Evolutionary conservation across 2,797 vertebrate species (phyloP).

Genomic region (Urosaurus nigricauda): DNA sequence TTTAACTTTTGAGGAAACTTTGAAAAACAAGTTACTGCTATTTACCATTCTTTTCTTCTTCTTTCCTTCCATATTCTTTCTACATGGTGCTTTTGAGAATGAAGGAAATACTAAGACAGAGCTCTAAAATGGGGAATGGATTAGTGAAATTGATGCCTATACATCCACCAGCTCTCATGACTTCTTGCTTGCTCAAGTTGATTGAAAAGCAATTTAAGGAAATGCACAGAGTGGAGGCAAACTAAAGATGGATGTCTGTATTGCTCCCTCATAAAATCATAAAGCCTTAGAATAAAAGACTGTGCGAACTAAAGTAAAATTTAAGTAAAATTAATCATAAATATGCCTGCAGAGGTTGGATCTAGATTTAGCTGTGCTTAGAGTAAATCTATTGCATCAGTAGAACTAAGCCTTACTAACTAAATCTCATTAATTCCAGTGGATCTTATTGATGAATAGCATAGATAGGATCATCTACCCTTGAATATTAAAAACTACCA

Average conservation of each 20-base stretch:
- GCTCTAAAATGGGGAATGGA: not conserved
- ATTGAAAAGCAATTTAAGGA: not conserved
- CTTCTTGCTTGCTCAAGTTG: not conserved
- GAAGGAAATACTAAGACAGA: not conserved
- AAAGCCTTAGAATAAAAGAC: too few relatives aligned
- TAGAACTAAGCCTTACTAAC: not conserved
- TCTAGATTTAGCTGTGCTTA: not conserved
- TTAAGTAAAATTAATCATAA: not conserved
- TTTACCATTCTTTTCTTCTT: not conserved
- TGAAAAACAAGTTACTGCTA: not conserved
- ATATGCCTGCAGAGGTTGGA: not conserved
- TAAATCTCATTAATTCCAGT: not conserved
- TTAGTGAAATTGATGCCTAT: not conserved
- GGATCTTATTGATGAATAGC: not conserved
- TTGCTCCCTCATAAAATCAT: not conserved
- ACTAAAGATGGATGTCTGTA: not conserved
- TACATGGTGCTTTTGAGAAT: not conserved
- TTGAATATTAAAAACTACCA: not conserved
- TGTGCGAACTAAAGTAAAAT: not conserved
- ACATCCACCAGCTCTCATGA: not conserved
- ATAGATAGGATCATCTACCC: too few relatives aligned
- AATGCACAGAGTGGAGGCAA: not conserved
- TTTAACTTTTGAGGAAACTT: not conserved
- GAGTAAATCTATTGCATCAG: not conserved
- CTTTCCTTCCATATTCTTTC: not conserved